Base-by-base conservation (phyloP, 2,888 invertebrate species). In the Argynnis bischoffii region DNA sequence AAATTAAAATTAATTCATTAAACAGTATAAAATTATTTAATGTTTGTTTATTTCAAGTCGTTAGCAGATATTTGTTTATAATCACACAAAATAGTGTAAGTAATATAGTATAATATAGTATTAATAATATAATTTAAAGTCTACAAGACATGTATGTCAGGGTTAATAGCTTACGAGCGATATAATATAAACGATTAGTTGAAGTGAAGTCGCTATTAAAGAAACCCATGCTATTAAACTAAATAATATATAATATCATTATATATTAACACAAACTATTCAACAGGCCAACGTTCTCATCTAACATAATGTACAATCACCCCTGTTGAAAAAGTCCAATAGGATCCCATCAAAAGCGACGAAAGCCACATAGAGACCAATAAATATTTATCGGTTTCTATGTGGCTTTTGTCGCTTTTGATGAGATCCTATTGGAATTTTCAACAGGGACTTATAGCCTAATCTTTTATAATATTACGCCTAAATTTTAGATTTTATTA, bases 91-190 rank as follows among this genome's bases (percentile, higher is more conserved):
- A 56, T 56, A 18, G 18, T 18, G 5, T 21, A 31, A 31, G 16
- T 60, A 50, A 50, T 60, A n/a, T 15, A 60, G 4, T 26, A 26
- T 55, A 47, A 13, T 15, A 55, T 15, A 31, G 14, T 61, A 51
- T 51, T 61, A 18, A 50, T 64, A 70, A 41, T 16, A 63, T 35
- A 61, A 64, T 63, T 64, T 64, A 53, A 56, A 56, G 66, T 71
- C 64, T 71, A 41, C 68, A 70, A 66, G 64, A 69, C 69, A 67
- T 66, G 54, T 48, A 46, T 69, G 64, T 72, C 72, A 72, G 72
- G 72, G 70, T 70, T 69, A 63, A 69, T 72, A 72, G 70, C 59
- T 66, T 60, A 50, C 68, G 68, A 68, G 69, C 57, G 67, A 63
- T 53, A 64, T 56, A 63, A 51, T 67, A 69, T 69, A 66, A 63